Evolutionary conservation across 2,888 invertebrate genomes (phyloP), one percentile per base, ranked within the genome.

Genomic region (Drosophila subsilvestris): DNA sequence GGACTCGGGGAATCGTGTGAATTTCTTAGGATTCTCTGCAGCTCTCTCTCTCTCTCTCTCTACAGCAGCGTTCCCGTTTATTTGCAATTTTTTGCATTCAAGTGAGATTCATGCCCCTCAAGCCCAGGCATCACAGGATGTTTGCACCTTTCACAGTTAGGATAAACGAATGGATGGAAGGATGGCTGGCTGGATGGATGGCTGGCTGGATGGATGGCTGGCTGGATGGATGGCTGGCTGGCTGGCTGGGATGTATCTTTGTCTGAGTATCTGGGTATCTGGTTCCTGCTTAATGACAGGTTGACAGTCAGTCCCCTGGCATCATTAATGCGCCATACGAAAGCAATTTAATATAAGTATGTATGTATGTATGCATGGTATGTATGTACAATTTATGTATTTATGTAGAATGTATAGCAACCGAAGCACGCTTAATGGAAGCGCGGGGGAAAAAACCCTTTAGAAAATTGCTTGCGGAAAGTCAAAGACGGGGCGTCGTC

Each of bases 291-390:
- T 82, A 88, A 82, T 80, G 89, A 84, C 82, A 82, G 89, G 85
- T 82, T 88, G 66, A 45, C 63, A 29, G 74, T 60, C 63, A 29
- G 74, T 60, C 25, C 59, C 63, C 57, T 63, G 68, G 47, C 65
- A 18, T 57, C 85, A 80, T 80, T 75, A 87, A 84, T 89, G 89
- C 79, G 71, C 73, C 79, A 89, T 83, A 78, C 67, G 69, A 83
- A 84, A 83, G 82, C 82, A 83, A 89, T 83, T 82, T 89, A 89
- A 87, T 83, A 87, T 80, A 76, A 75, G 70, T 72, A 82, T 72
- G 6, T 53, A 47, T 17, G 42, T 22, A 44, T 22, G 20, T 27
- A 48, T 48, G 3, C 3, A 20, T 20, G 20, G 48, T 3, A 27
- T 27, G 25, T 25, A 25, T 1, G 1, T n/a, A n/a, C n/a, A n/a